Evolutionary conservation across 2,113 vertebrate genomes (phyloP), one percentile per base, ranked within the genome.

Genomic region (Mugil cephalus): DNA sequence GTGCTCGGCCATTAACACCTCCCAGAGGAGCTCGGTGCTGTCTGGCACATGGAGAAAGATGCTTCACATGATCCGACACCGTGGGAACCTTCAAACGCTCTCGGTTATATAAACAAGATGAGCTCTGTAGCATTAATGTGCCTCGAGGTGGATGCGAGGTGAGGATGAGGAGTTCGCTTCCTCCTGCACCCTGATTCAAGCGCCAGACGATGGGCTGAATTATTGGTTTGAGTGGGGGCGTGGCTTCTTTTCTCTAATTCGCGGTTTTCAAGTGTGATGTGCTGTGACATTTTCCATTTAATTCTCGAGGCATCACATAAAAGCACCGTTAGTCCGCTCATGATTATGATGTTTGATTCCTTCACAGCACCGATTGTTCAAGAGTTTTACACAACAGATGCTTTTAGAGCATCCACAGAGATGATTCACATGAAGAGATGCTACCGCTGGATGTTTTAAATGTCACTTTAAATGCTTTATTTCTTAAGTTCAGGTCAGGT

Each of bases 261-360:
- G 10, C 17, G 15, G 47, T 74, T 66, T 70, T 53, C 74, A 42
- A 45, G 15, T 36, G 30, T 62, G 74, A 38, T 47, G 48, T 58
- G 47, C 52, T 50, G 43, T 55, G 59, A 65, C 77, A 66, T 81
- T 81, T 69, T 60, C 35, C 0, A 42, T 68, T 46, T 24, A 17
- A 17, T 13, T 63, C 36, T 69, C 17, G 36, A 30, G 38, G 46
- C 10, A 4, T 21, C 21, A 8, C n/a, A 42, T 35, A 5, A 74
- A 64, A 53, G 45, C 51, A 9, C 67, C 10, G 2, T 36, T 38
- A 35, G 10, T 42, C 63, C 55, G 18, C 43, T 64, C 55, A 36
- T 3, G 39, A 40, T 10, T 36, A 50, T 19, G 68, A 55, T 1
- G 59, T 8, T 15, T 10, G 14, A n/a, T 35, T 7, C 53, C 19